Conservation (phyloP, 53 echinoderm and acorn worm species). For the Paelopatides confundens region DNA sequence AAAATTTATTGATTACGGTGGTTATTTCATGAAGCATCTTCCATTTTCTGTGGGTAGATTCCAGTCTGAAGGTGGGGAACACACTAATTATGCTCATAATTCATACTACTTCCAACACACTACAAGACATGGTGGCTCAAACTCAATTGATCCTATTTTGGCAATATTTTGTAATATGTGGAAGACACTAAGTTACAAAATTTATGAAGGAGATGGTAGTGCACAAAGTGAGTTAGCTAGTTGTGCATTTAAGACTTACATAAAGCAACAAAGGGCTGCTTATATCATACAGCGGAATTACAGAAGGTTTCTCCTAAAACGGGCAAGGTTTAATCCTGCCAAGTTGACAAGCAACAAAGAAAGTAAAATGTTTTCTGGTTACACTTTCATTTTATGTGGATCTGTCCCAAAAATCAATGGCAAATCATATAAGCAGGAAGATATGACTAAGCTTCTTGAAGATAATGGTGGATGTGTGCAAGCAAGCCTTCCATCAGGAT, state of each 20-base stretch:
- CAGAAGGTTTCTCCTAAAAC: too few relatives aligned
- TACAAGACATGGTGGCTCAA: slow-evolving; percentile 69
- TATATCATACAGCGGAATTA: neutral
- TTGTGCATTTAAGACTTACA: neutral
- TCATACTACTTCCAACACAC: slow-evolving; percentile 66
- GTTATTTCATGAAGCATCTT: slow-evolving; percentile 46
- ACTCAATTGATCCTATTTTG: slow-evolving; percentile 50
- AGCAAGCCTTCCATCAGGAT: neutral
- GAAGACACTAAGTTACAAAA: neutral
- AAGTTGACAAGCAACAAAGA: neutral
- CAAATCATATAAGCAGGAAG: neutral
- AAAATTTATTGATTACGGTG: slow-evolving; percentile 60
- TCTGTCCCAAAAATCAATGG: slow-evolving; percentile 12
- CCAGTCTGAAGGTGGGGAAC: slow-evolving; percentile 78
- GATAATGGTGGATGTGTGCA: neutral
- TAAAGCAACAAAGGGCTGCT: neutral
- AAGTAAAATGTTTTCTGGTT: neutral
- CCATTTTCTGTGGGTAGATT: slow-evolving; percentile 66
- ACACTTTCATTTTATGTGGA: slow-evolving; percentile 14
- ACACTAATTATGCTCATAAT: slow-evolving; percentile 70
- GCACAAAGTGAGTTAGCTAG: neutral
- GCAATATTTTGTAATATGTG: slow-evolving; percentile 11
- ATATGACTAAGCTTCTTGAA: neutral
- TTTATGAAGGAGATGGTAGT: neutral
- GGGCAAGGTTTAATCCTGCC: neutral